These are phyloP conservation scores for Propsilocerus akamusi DNA, from an alignment of 1,140 invertebrate genomes.

Conservation along the genomic window DNA sequence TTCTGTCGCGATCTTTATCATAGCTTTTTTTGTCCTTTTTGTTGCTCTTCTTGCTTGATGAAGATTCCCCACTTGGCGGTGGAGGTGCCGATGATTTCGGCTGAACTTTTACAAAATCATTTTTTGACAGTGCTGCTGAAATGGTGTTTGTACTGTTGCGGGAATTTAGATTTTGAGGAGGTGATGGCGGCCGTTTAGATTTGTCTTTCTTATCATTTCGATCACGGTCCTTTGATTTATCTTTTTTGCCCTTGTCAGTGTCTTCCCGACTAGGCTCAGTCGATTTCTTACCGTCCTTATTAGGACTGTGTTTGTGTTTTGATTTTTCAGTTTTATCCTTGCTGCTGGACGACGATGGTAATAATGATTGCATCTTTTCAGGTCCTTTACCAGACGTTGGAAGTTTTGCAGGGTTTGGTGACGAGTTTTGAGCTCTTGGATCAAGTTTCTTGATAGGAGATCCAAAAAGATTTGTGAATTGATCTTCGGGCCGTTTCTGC, in stretches of 20 bases:
- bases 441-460: not conserved
- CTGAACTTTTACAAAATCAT: not conserved
- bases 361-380: not conserved
- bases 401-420: too few relatives aligned
- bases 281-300: not conserved
- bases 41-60: slow-evolving; percentile 22
- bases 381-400: too few relatives aligned
- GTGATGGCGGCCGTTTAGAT: slow-evolving; percentile 13
- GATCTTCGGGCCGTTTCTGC: not conserved
- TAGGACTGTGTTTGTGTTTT: not conserved
- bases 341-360: not conserved
- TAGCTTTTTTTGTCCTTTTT: slow-evolving; percentile 31
- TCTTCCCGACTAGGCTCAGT: not conserved
- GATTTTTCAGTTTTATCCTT: not conserved
- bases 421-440: not conserved
- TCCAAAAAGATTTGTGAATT: not conserved
- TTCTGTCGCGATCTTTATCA: slow-evolving; percentile 30
- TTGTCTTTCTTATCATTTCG: slow-evolving; percentile 16
- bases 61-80: not conserved
- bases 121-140: not conserved
- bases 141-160: not conserved
- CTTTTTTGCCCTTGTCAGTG: not conserved
- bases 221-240: not conserved
- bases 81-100: not conserved
- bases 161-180: slow-evolving; percentile 12